Evolutionary conservation across 2,888 invertebrate species (phyloP), one percentile per base, ranked within the genome.

Genomic region (Piscicola geometra): DNA sequence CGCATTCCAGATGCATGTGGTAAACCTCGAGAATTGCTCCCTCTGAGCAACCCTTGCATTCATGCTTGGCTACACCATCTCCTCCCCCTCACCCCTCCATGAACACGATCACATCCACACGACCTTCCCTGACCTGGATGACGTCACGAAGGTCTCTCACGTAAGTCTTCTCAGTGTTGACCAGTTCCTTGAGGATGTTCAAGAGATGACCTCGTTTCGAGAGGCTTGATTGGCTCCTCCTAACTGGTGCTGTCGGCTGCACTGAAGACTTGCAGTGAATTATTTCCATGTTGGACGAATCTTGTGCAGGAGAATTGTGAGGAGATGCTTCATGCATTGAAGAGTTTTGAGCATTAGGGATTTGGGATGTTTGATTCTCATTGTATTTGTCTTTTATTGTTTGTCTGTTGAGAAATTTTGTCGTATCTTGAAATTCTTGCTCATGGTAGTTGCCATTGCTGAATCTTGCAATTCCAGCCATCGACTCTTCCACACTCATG

Each of bases 131-230:
- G 33, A 76, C 76, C 71, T 66, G 76, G 0, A 71, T 32, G 41
- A 76, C 66, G 9, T 76, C 76, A 21, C 66, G 71, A 32, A 76
- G 76, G 60, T 76, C 76, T 41, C 52, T 76, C 18, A 76, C 71
- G 33, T 77, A 77, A 52, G 47, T 32, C 28, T 69, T 52, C 41
- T 76, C 69, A 2, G 74, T 74, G 60, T 32, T 69, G n/a, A 70
- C 52, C 36, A 73, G 47, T 67, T 72, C 73, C 56, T 56, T 25
- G 30, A 74, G 35, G 5, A 76, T 33, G n/a, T 76, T 72, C 18
- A 67, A 35, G n/a, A 74, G 35, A 52, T 77, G 69, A 64, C n/a
- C 35, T 9, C 67, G 35, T 67, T 67, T 67, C 30, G 35, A 67
- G 21, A 3, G 3, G 30, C 18, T 25, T 32, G 33, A 30, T 67